A percentile compares a stretch with the other conserved stretches of the same genome.
phyloP scores from a whole-genome alignment of 1,140 invertebrate genomes.

The Homalodisca vitripennis region DNA sequence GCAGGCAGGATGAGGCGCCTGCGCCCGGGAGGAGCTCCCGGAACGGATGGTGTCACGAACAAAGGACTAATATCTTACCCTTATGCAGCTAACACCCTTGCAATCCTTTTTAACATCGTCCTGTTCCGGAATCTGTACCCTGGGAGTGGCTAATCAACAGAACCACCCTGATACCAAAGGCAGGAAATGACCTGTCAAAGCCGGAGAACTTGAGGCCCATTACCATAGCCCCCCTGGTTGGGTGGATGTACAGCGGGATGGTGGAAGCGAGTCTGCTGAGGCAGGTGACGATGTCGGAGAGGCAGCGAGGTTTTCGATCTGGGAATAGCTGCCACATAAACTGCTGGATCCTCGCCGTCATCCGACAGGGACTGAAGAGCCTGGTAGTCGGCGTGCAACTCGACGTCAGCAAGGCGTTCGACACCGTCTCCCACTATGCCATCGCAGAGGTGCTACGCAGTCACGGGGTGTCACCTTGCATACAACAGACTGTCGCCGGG shows the following conservation, averaged over 20 bases:
- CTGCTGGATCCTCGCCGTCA: no score
- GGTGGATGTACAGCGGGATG: no score
- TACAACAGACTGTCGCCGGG: neutral
- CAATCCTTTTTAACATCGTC: no score
- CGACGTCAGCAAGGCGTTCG: no score
- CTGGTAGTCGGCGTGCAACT: no score
- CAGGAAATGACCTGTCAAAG: neutral
- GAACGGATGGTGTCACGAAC: constrained; percentile 11
- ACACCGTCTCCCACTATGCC: no score
- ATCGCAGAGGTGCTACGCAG: constrained; percentile 29
- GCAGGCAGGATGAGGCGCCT: neutral
- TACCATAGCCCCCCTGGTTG: constrained; percentile 37
- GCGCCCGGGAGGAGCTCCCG: constrained; percentile 17
- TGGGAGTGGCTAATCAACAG: constrained; percentile 32
- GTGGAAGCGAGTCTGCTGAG: constrained; percentile 22
- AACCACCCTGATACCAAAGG: no score
- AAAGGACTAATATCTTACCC: neutral
- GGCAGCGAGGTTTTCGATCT: constrained; percentile 39
- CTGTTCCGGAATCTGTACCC: constrained; percentile 2
- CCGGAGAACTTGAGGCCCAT: constrained; percentile 41
- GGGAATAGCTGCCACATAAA: constrained; percentile 31
- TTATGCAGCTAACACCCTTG: neutral
- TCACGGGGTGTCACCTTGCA: neutral
- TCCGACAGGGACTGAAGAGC: no score
- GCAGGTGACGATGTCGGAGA: no score